phyloP scores from a whole-genome alignment of 2,797 vertebrate species.

The Falco cherrug region DNA sequence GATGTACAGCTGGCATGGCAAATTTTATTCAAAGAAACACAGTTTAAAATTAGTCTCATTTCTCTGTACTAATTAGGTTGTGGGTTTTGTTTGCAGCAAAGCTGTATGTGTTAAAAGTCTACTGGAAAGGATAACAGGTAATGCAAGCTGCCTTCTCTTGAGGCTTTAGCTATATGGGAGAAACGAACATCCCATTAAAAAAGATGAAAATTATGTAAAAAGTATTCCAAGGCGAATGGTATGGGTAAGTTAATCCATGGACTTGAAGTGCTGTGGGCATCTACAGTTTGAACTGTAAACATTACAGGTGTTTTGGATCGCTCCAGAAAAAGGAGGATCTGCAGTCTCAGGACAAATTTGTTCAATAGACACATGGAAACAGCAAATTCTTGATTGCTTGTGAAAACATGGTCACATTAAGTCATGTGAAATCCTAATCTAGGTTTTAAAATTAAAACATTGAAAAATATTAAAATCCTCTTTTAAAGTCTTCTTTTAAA shows the following conservation, averaged over 20 bases:
- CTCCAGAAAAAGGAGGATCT: neutral
- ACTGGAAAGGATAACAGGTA: neutral
- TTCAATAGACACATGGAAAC: neutral
- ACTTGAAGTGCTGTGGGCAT: neutral
- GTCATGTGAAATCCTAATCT: neutral
- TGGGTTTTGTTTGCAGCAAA: neutral
- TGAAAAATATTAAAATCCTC: neutral
- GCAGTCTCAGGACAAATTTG: neutral
- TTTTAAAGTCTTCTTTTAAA: neutral
- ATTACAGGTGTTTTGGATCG: neutral
- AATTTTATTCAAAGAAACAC: constrained; percentile 12
- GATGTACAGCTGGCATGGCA: neutral
- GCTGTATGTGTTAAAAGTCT: neutral
- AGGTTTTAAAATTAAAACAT: neutral
- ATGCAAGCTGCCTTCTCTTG: neutral
- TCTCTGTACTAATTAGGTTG: neutral
- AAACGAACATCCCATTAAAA: neutral
- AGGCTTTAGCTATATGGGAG: neutral
- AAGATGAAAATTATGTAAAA: neutral
- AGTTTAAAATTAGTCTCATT: neutral
- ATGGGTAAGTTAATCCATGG: neutral
- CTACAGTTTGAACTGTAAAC: neutral
- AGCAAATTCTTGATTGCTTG: neutral
- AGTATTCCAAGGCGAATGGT: neutral
- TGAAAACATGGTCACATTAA: neutral